phyloP scores from a whole-genome alignment of 2,113 vertebrate species.

The Sterna hirundo region DNA sequence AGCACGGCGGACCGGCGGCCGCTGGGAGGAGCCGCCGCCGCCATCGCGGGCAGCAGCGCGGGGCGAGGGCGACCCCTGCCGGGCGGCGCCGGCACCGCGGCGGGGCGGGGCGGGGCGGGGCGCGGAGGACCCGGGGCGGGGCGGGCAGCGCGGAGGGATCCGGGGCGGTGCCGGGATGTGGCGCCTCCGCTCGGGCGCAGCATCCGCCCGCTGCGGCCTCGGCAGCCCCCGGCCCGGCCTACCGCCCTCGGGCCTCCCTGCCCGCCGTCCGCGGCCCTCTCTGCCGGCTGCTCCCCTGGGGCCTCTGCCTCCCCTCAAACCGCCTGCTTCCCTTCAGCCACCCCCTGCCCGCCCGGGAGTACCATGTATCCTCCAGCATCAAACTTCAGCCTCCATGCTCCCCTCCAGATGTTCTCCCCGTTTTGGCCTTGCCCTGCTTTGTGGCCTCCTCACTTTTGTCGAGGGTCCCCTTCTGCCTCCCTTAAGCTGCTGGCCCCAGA shows the following conservation, averaged over 20 bases:
- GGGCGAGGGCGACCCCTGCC: neutral
- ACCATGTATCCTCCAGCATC: neutral
- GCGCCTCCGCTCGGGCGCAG: neutral
- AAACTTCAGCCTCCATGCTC: neutral
- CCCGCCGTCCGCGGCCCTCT: no score
- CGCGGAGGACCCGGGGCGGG: no score
- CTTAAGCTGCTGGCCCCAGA: neutral
- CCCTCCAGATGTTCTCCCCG: neutral
- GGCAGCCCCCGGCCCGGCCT: neutral
- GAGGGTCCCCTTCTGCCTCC: neutral
- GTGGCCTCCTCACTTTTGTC: neutral
- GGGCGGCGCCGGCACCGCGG: neutral
- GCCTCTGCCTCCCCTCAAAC: neutral
- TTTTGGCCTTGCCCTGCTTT: no score
- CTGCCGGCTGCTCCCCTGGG: neutral
- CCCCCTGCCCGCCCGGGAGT: no score
- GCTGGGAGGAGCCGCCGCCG: neutral
- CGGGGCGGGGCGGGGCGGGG: neutral
- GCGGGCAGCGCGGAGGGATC: neutral
- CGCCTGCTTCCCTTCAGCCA: neutral
- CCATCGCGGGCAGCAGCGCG: neutral
- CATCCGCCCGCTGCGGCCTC: no score
- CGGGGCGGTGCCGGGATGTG: neutral
- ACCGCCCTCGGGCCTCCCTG: no score
- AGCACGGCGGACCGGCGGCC: neutral